Evolutionary conservation across 2,797 vertebrate genomes (phyloP).

Genomic region (Chrysolophus pictus): DNA sequence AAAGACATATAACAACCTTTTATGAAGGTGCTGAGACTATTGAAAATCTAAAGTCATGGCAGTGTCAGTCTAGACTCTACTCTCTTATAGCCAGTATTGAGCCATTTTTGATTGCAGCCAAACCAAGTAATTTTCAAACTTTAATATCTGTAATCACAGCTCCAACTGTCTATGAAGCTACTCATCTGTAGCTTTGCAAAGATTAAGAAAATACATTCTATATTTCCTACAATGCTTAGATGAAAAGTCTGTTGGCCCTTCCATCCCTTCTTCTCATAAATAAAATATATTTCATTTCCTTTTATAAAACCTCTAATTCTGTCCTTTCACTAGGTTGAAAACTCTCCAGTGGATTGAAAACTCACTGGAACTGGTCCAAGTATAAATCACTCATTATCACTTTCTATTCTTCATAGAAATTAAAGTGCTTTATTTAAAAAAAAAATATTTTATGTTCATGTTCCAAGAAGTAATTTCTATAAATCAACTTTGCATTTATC

Average conservation of each 20-base stretch:
- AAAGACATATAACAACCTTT: not conserved
- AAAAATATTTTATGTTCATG: not conserved
- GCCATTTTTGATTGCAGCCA: not conserved
- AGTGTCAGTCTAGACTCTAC: not conserved
- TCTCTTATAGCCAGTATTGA: not conserved
- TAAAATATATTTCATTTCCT: not conserved
- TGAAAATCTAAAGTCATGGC: not conserved
- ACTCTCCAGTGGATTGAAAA: not conserved
- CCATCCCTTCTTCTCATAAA: not conserved
- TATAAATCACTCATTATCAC: conserved; percentile 15
- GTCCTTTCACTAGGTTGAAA: not conserved
- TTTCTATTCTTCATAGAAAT: not conserved
- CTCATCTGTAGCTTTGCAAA: not conserved
- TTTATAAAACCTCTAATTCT: not conserved
- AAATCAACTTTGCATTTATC: conserved; percentile 7
- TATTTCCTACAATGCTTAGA: rapidly evolving
- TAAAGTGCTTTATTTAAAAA: not conserved
- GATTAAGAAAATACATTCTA: not conserved
- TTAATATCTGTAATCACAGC: not conserved
- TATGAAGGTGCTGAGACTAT: not conserved
- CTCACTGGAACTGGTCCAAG: not conserved
- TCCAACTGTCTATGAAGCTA: not conserved
- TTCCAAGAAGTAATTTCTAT: conserved; percentile 15
- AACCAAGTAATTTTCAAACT: not conserved
- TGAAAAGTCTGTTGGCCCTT: not conserved